Base-by-base conservation (phyloP, 2,797 vertebrate genomes). In the Sarcoramphus papa region DNA sequence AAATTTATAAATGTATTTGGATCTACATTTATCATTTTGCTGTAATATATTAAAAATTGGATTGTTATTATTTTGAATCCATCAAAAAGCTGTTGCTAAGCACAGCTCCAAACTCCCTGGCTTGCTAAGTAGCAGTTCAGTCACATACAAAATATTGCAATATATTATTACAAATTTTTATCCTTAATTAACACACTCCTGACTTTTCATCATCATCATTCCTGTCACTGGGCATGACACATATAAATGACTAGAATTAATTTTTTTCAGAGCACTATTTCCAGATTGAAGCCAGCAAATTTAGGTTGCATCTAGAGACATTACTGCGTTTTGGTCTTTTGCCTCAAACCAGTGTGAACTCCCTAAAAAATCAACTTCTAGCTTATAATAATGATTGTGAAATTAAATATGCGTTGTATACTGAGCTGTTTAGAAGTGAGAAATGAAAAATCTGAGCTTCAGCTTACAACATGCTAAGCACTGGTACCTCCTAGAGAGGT, bases 31-130 rank as follows among this genome's bases (percentile, higher is more conserved):
- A 89, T 92, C 14, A 78, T 85, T 94, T 95, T 80, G 14, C 37
- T 70, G 25, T 63, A 83, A 21, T 89, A 64, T 90, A 92, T 82
- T 93, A 76, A 94, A 94, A 87, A 51, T 67, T 27, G 41, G 17
- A 85, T 96, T 57, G 86, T 91, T 93, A 83, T 85, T 95, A 59
- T 86, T 92, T 93, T 80, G 65, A 82, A 70, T 85, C 65, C 30
- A 85, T 94, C 72, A 94, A 85, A 85, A 83, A 75, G 45, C 80
- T 85, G 53, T 64, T 95, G 63, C 53, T 85, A 91, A 94, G 60
- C 70, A 50, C 17, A 64, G 57, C 65, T 86, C 45, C 60, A 88
- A 79, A 84, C 70, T 88, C 73, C 27, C 57, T 70, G 41, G 22
- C 51, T 92, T 90, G 63, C 84, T 82, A 74, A 94, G 64, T 9